Conservation (phyloP, 2,797 vertebrate genomes). For the Argya squamiceps region DNA sequence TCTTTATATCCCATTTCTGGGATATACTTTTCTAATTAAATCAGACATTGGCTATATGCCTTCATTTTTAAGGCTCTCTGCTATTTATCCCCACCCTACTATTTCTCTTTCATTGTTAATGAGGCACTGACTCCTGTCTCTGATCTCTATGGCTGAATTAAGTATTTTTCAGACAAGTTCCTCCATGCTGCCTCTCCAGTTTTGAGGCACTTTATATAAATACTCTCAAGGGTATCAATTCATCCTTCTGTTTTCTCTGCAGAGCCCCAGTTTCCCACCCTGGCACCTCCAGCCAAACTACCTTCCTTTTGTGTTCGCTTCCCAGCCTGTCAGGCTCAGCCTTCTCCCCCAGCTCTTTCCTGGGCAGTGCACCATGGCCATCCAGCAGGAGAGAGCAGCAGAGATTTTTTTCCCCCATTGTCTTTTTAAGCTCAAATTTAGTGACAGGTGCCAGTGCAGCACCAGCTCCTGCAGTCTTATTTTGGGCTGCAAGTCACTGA, state of each 20-base stretch:
- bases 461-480: not conserved
- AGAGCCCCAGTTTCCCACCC: not conserved
- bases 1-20: not conserved
- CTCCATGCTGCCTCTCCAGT: not conserved
- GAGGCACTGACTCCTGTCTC: not conserved
- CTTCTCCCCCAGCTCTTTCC: not conserved
- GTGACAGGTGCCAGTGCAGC: not conserved
- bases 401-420: not conserved
- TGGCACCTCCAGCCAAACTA: not conserved
- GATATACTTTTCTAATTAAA: not conserved
- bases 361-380: rapidly evolving
- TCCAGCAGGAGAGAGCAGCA: not conserved
- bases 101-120: not conserved
- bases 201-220: not conserved
- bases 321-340: not conserved
- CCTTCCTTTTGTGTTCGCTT: not conserved
- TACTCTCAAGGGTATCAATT: rapidly evolving
- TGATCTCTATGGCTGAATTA: not conserved
- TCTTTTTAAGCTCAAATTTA: not conserved
- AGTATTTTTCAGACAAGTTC: not conserved
- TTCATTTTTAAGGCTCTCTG: not conserved
- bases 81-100: not conserved
- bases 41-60: not conserved
- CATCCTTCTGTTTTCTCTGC: not conserved
- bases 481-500: not conserved